Base-by-base conservation (phyloP, 1,140 invertebrate species). In the Brachionus manjavacas region DNA sequence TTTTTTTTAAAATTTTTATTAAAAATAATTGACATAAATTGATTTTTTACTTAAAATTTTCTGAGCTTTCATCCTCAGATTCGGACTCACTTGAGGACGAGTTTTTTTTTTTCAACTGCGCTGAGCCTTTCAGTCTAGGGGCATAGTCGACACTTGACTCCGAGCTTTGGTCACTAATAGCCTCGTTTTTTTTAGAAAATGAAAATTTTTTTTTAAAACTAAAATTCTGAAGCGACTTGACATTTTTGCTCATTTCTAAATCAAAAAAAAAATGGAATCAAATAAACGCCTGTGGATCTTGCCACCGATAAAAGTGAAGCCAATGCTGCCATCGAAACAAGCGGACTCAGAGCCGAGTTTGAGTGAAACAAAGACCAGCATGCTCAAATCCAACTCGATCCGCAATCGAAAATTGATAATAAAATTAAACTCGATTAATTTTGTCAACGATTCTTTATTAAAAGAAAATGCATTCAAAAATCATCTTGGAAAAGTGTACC, bases 231-330 rank as follows among this genome's bases (percentile, higher is more conserved):
- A 81, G n/a, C 16, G 79, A 81, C 25, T 81, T 52, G 25, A 81
- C 79, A 81, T 81, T 68, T 39, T 64, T 46, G 20, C 52, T 81
- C 79, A 81, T 81, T 81, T 76, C 72, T 76, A 76, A 74, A 74
- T 16, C 4, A 39, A 72, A 72, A 72, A n/a, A 72, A 72, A 41
- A 72, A 72, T 72, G 68, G 68, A 72, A 72, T 41, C 68, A 41
- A 72, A 72, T 8, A 72, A 41, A 9, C 68, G 68, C 16, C 16
- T 39, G 35, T 72, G 68, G 68, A 41, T 72, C 1, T 41, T 72
- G 39, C 68, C 68, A 12, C 68, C 68, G 11, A 39, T 72, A 39
- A 72, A 72, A 72, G 35, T 72, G 7, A 72, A 41, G 39, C 68
- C 68, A 9, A 41, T 72, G n/a, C 4, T n/a, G n/a, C 35, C 68